These are phyloP conservation scores for Chrysogorgia sp. DNA, from an alignment of 92 coral and sea anemone genomes.

Conservation along the genomic window DNA sequence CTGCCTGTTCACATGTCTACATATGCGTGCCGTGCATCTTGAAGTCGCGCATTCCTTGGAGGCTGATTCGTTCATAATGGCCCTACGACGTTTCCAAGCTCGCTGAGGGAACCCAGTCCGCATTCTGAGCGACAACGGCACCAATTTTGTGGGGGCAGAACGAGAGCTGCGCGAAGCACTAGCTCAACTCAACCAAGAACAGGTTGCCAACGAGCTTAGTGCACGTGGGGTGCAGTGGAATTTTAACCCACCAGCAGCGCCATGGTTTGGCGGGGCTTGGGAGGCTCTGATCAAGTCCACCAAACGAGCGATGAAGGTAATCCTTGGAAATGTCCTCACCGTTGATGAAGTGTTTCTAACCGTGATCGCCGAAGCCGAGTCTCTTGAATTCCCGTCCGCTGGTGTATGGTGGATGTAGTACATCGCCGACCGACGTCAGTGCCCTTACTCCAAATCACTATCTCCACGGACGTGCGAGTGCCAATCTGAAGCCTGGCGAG, in stretches of 20 bases:
- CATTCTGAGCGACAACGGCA: slow-evolving; percentile 52
- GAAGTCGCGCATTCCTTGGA: slow-evolving; percentile 54
- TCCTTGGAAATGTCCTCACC: slow-evolving; percentile 48
- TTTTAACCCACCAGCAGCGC: slow-evolving; percentile 60
- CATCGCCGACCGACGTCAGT: slow-evolving; percentile 43
- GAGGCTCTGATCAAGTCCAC: slow-evolving; percentile 50
- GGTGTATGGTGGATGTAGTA: slow-evolving; percentile 53
- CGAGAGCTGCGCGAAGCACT: slow-evolving; percentile 42
- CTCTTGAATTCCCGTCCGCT: slow-evolving; percentile 48
- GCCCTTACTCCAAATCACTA: slow-evolving; percentile 47
- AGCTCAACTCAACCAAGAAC: slow-evolving; percentile 29
- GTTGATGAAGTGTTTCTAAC: slow-evolving; percentile 47
- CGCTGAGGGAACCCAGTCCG: slow-evolving; percentile 52
- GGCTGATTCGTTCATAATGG: slow-evolving; percentile 60
- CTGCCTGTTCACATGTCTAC: slow-evolving; percentile 53
- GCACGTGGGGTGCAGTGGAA: slow-evolving; percentile 41
- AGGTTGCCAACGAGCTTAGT: slow-evolving; percentile 37
- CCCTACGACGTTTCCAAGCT: slow-evolving; percentile 54
- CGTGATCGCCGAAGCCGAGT: slow-evolving; percentile 44
- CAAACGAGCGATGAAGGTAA: slow-evolving; percentile 55
- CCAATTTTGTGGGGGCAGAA: slow-evolving; percentile 53
- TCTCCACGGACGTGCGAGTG: slow-evolving; percentile 44
- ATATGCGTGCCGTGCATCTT: slow-evolving; percentile 57
- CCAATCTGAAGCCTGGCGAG: slow-evolving; percentile 29
- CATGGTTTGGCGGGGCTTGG: slow-evolving; percentile 61